Evolutionary conservation across 2,888 invertebrate species (phyloP).

Genomic region (Sphaerophoria rueppellii): DNA sequence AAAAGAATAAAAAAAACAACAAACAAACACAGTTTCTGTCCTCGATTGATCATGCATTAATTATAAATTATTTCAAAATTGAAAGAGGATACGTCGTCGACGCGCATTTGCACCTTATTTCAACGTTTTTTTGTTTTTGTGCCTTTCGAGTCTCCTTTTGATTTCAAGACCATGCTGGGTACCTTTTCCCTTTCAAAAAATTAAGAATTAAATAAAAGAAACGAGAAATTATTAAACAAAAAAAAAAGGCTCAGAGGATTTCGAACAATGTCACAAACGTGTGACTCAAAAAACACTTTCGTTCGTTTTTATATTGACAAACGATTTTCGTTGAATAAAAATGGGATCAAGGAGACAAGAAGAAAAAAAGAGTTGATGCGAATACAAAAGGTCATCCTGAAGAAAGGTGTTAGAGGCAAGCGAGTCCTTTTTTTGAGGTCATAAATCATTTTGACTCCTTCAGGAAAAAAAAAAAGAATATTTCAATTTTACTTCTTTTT

Average conservation of each 20-base stretch:
- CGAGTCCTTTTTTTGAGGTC: slow-evolving; percentile 47
- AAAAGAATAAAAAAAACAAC: not conserved
- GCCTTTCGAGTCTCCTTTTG: not conserved
- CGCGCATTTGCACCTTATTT: slow-evolving; percentile 64
- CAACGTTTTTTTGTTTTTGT: slow-evolving; percentile 6
- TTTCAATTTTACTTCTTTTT: slow-evolving; percentile 33
- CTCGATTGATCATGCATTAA: slow-evolving; percentile 71
- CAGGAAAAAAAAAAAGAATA: not conserved
- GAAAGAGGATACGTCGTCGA: slow-evolving; percentile 46
- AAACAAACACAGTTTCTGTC: not conserved
- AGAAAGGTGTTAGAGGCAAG: slow-evolving; percentile 54
- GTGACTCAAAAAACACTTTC: slow-evolving; percentile 63
- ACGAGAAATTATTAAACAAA: slow-evolving; percentile 17
- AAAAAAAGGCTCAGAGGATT: slow-evolving; percentile 35
- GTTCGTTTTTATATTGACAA: slow-evolving; percentile 55
- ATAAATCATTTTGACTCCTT: slow-evolving; percentile 63
- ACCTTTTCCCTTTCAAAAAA: slow-evolving; percentile 22
- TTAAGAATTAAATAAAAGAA: slow-evolving; percentile 16
- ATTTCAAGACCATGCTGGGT: not conserved
- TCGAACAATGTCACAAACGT: slow-evolving; percentile 67
- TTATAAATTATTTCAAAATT: slow-evolving; percentile 70
- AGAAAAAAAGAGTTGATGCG: slow-evolving; percentile 65
- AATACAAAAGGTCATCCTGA: slow-evolving; percentile 65
- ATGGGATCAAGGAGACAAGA: not conserved
- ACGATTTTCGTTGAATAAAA: slow-evolving; percentile 66